These are phyloP conservation scores for Monopterus albus DNA, from an alignment of 2,113 vertebrate species.

Conservation along the genomic window DNA sequence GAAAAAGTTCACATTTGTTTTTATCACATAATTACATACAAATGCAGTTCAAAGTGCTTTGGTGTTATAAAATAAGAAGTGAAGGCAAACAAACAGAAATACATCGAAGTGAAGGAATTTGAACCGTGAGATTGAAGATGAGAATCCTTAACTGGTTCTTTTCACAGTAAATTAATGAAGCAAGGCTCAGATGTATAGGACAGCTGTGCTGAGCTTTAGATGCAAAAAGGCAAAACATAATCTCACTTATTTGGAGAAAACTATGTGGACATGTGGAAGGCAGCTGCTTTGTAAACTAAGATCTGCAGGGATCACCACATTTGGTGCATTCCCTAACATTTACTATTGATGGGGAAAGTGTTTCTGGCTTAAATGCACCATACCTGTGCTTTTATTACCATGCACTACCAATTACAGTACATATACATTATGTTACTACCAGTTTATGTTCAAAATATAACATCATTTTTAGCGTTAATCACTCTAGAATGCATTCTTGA, in stretches of 20 bases:
- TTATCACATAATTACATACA: background rate
- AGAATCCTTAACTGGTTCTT: no score
- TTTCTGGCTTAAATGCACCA: background rate
- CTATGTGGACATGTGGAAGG: no score
- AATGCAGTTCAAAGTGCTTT: background rate
- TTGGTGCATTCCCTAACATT: background rate
- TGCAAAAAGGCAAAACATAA: background rate
- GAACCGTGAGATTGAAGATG: background rate
- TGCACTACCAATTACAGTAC: background rate
- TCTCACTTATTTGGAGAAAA: background rate
- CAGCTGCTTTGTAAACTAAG: no score
- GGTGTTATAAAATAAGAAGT: background rate
- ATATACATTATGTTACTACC: no score
- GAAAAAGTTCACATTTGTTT: slow-evolving; percentile 10
- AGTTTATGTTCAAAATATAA: background rate
- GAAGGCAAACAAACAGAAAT: background rate
- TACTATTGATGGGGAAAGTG: background rate
- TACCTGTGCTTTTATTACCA: background rate
- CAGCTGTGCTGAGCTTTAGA: background rate
- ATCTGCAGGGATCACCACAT: background rate
- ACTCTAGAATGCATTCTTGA: no score
- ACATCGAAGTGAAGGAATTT: background rate
- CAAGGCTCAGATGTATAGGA: background rate
- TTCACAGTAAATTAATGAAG: background rate
- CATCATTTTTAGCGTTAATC: background rate